Base-by-base conservation (phyloP, 2,113 vertebrate species). In the Oreochromis niloticus region DNA sequence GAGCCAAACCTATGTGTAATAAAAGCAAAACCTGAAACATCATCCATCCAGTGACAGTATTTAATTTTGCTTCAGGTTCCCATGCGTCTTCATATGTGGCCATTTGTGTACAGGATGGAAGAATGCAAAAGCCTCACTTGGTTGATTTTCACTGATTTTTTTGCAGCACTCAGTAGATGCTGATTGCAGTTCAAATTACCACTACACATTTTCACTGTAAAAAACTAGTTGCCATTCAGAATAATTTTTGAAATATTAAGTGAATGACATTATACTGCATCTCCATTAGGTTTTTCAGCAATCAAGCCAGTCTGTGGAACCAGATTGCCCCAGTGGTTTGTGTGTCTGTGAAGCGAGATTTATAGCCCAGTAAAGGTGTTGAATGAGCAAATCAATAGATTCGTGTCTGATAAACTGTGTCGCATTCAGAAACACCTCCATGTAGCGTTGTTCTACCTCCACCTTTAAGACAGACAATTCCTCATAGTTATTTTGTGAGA, bases 321-420 rank as follows among this genome's bases (percentile, higher is more conserved):
- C 79, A 87, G 83, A 88, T 91, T 94, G 90, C 41, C 89, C 91
- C 87, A 86, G 85, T 82, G 84, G 73, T 82, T 71, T 85, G 80
- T 89, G 48, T 79, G 87, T 78, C 81, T 93, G 89, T 91, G 89
- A 92, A 91, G 90, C 50, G 61, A 92, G 93, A 95, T 95, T 94
- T 94, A 95, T 92, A 82, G 82, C 75, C 91, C 56, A 78, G 85
- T 87, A 88, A 89, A 85, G 91, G 83, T 86, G 86, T 59, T 87
- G 91, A 94, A 94, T 78, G 92, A 87, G 73, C 61, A 91, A 92
- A 94, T 95, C 93, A 93, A 94, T 93, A 94, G 92, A 91, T 95
- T 50, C 13, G 54, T 93, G 93, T 94, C 89, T 90, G 93, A 93
- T 93, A 89, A 85, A 93, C 86, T 88, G 88, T 83, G 89, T 80